A percentile compares a stretch with the other conserved stretches of the same genome.
Evolutionary conservation across 1,140 invertebrate species (phyloP).

Genomic region (Araneus ventricosus): DNA sequence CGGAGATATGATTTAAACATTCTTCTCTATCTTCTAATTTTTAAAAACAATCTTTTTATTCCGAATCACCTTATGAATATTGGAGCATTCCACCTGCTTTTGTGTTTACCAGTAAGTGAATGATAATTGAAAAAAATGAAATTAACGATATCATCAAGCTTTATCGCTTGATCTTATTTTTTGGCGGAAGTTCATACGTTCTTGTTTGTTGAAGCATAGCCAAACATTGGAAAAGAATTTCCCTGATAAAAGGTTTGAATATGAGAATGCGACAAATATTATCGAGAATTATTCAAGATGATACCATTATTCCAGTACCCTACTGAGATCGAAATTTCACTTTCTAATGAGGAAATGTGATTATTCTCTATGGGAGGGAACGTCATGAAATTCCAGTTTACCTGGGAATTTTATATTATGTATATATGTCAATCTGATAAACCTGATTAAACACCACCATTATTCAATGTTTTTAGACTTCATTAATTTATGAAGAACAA

Average conservation of each 20-base stretch:
- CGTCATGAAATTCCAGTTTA: too few relatives aligned
- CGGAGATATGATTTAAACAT: too few relatives aligned
- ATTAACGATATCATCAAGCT: background rate
- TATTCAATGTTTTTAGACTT: too few relatives aligned
- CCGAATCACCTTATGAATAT: background rate
- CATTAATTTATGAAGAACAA: too few relatives aligned
- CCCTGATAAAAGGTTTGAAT: background rate
- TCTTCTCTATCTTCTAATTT: too few relatives aligned
- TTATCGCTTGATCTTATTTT: background rate
- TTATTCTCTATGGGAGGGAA: background rate
- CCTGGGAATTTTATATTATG: too few relatives aligned
- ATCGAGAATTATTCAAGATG: background rate
- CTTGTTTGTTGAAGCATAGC: background rate
- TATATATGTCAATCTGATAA: too few relatives aligned
- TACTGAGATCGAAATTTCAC: background rate
- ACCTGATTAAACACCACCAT: too few relatives aligned
- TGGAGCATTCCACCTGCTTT: background rate
- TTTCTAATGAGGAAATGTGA: background rate
- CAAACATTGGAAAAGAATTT: background rate
- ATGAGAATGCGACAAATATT: background rate
- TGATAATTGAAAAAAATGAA: constrained; percentile 10
- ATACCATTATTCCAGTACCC: background rate
- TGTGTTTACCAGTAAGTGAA: background rate
- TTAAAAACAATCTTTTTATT: background rate
- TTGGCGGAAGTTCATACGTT: background rate